Conservation (phyloP, 2,113 vertebrate species). For the Corythoichthys haematopterus region DNA sequence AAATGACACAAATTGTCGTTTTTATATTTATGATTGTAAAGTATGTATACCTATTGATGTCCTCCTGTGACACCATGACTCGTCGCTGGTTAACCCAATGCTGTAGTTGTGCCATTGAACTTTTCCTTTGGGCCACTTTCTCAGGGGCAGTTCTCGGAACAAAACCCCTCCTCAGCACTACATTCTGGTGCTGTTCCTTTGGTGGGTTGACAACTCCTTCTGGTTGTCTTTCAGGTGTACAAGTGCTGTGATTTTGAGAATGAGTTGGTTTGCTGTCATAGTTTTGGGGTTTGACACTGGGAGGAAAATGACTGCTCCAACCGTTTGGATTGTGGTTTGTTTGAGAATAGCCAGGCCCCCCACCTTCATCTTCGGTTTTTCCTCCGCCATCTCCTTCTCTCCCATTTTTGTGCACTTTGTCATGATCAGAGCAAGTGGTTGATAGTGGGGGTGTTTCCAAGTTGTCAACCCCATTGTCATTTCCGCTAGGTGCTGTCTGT, state of each 20-base stretch:
- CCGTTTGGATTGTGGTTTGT: slow-evolving; percentile 77
- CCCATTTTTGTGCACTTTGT: slow-evolving; percentile 15
- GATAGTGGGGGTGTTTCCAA: slow-evolving; percentile 21
- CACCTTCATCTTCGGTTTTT: slow-evolving; percentile 15
- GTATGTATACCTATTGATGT: slow-evolving; percentile 80
- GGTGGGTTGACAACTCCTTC: slow-evolving; percentile 29
- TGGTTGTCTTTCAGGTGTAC: slow-evolving; percentile 46
- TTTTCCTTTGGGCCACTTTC: slow-evolving; percentile 88
- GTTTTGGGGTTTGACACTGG: slow-evolving; percentile 47
- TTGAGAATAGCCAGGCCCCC: slow-evolving; percentile 22
- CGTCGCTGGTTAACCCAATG: slow-evolving; percentile 93
- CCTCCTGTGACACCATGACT: slow-evolving; percentile 71
- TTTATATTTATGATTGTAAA: background rate
- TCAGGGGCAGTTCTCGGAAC: slow-evolving; percentile 78
- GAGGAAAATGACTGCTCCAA: slow-evolving; percentile 66
- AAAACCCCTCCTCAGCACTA: slow-evolving; percentile 70
- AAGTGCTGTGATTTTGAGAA: slow-evolving; percentile 26
- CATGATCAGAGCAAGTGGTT: slow-evolving; percentile 26
- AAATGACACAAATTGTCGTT: background rate
- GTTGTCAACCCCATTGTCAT: slow-evolving; percentile 37
- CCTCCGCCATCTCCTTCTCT: slow-evolving; percentile 21
- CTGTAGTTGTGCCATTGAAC: slow-evolving; percentile 92
- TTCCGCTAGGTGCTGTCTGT: slow-evolving; percentile 65
- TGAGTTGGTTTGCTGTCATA: slow-evolving; percentile 16
- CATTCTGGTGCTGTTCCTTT: slow-evolving; percentile 62